phyloP scores from a whole-genome alignment of 2,797 vertebrate genomes.

The Dipus sagitta region DNA sequence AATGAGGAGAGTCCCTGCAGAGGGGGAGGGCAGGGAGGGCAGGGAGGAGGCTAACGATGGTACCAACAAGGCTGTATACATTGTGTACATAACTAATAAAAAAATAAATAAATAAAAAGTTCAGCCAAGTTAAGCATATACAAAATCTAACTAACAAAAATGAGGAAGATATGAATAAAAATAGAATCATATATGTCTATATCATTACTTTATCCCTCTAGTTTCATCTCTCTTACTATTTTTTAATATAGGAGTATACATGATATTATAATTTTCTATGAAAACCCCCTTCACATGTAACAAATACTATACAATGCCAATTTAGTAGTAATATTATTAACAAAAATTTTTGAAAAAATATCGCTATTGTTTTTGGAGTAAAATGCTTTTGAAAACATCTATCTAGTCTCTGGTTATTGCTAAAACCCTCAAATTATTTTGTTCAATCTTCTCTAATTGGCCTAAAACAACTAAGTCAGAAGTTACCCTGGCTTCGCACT shows the following conservation, averaged over 20 bases:
- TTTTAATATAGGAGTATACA: conserved; percentile 1
- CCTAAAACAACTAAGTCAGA: conserved; percentile 65
- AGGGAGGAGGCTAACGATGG: too few species aligned
- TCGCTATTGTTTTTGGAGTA: neutral
- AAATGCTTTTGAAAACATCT: conserved; percentile 52
- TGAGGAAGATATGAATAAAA: conserved; percentile 47
- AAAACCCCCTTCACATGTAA: conserved; percentile 39
- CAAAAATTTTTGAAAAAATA: conserved; percentile 49
- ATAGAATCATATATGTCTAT: neutral
- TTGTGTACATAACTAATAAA: too few species aligned
- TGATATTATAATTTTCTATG: conserved; percentile 41
- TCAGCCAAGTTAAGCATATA: conserved; percentile 39
- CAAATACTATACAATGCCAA: conserved; percentile 54
- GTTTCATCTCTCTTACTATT: conserved; percentile 9
- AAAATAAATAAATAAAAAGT: neutral
- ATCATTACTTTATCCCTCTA: neutral
- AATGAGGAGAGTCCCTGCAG: too few species aligned
- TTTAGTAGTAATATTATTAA: conserved; percentile 31
- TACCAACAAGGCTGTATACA: too few species aligned
- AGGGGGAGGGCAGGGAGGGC: too few species aligned
- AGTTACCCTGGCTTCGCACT: conserved; percentile 66
- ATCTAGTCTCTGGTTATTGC: conserved; percentile 16
- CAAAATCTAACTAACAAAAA: conserved; percentile 38
- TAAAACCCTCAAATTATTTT: conserved; percentile 67
- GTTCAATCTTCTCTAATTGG: conserved; percentile 61